Base-by-base conservation (phyloP, 2,113 vertebrate genomes). In the Gadus chalcogrammus region DNA sequence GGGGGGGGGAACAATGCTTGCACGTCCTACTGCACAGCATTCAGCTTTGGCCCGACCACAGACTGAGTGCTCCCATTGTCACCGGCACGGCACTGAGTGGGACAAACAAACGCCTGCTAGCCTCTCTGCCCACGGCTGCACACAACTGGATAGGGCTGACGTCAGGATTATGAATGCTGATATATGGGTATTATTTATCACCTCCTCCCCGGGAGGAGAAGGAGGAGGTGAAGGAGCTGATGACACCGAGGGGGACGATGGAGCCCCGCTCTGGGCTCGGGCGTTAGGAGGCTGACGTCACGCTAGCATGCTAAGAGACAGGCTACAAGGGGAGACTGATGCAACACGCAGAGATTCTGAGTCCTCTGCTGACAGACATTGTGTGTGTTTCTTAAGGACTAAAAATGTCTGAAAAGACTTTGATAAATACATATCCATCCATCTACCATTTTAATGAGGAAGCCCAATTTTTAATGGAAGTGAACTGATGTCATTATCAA, bases 51-150 rank as follows among this genome's bases (percentile, higher is more conserved):
- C 64, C 58, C 3, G 31, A 27, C 72, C 68, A 52, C 76, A 18
- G 76, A n/a, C 82, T 88, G 77, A 82, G 83, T 77, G 84, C 84
- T 67, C 76, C 85, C 73, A 87, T 88, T 89, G 88, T 91, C 81
- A 78, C 42, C 35, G 11, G 66, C 75, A 18, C 68, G 59, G 67
- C 81, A 71, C 38, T 22, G 64, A 77, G 70, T 78, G 75, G 75
- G 69, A 66, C 31, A 66, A 82, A 87, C 82, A 83, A 48, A 84
- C 84, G 38, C 67, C 63, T 5, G 67, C 63, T 79, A 84, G 75
- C 85, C 75, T 61, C 35, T 11, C 52, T n/a, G 4, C 22, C 72
- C 60, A 72, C 77, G 58, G 82, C 78, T 20, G 55, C 15, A 5
- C 55, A 18, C 20, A 62, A 48, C 12, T 69, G 17, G 73, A 71